Percentiles rank a stretch among this genome's conserved stretches.
phyloP scores from a whole-genome alignment of 2,888 invertebrate genomes.

The Volucella inflata region DNA sequence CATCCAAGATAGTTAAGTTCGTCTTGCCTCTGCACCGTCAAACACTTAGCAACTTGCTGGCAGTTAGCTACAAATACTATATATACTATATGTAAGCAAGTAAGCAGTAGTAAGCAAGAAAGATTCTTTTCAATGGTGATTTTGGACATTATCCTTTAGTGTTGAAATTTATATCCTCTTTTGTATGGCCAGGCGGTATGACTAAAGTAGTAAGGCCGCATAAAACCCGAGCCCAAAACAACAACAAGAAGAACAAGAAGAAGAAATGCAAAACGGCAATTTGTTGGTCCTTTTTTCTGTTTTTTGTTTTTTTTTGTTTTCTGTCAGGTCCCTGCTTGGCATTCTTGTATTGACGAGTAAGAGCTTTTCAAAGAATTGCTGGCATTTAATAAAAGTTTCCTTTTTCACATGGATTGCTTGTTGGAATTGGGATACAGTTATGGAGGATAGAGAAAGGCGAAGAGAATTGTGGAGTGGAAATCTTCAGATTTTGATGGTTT shows the following conservation, averaged over 20 bases:
- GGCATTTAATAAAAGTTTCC: conserved; percentile 56
- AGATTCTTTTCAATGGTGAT: conserved; percentile 47
- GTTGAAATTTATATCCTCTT: conserved; percentile 65
- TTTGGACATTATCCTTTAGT: conserved; percentile 65
- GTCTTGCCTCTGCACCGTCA: neutral
- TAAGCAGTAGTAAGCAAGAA: neutral
- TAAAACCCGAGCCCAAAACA: conserved; percentile 17
- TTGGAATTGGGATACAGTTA: conserved; percentile 25
- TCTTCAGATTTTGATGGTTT: conserved; percentile 54
- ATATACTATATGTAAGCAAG: too few relatives aligned
- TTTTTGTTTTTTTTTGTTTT: too few relatives aligned
- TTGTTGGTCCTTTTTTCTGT: conserved; percentile 34
- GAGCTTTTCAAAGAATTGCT: conserved; percentile 29
- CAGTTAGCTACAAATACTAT: neutral
- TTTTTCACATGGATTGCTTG: conserved; percentile 12
- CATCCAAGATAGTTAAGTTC: conserved; percentile 59
- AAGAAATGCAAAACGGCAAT: conserved; percentile 57
- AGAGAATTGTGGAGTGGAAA: conserved; percentile 26
- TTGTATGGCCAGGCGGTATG: conserved; percentile 4
- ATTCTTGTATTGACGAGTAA: conserved; percentile 15
- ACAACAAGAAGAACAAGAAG: conserved; percentile 1
- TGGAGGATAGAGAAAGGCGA: neutral
- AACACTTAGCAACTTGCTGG: conserved; percentile 24
- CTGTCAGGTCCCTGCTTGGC: conserved; percentile 3
- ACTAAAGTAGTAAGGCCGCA: conserved; percentile 7